Evolutionary conservation across 1,140 invertebrate species (phyloP).

Genomic region (Hirudo medicinalis): DNA sequence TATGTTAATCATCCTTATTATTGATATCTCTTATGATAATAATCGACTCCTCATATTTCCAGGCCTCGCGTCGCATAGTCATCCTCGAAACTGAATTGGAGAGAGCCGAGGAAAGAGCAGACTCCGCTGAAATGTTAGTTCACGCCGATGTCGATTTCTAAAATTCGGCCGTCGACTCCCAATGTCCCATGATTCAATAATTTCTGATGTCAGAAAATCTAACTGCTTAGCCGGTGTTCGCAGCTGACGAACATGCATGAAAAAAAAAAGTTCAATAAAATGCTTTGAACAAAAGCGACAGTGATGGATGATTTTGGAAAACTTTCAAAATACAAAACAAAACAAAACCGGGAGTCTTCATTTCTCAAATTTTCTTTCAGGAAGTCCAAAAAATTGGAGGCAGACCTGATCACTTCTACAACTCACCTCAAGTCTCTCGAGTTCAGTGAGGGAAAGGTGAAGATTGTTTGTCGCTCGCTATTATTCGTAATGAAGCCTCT

Average conservation of each 20-base stretch:
- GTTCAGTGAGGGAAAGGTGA: constrained; percentile 51
- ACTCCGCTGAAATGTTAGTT: constrained; percentile 77
- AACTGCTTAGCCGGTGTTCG: too few species aligned
- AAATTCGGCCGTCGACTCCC: background rate
- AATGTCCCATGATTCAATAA: too few species aligned
- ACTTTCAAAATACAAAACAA: too few species aligned
- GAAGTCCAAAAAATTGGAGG: constrained; percentile 36
- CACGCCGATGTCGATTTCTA: background rate
- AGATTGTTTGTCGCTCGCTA: background rate
- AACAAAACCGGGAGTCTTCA: background rate
- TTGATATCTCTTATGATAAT: too few species aligned
- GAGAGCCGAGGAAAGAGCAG: constrained; percentile 79
- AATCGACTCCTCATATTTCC: background rate
- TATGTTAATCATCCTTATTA: too few species aligned
- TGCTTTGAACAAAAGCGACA: too few species aligned
- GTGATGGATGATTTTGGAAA: too few species aligned
- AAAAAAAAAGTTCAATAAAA: too few species aligned
- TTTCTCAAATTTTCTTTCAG: constrained; percentile 30
- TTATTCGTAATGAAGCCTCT: too few species aligned
- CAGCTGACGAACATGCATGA: too few species aligned
- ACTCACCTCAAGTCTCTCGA: constrained; percentile 37
- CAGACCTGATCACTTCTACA: constrained; percentile 34
- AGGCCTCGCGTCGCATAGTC: constrained; percentile 86
- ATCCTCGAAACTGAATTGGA: constrained; percentile 89
- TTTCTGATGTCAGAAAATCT: too few species aligned